These are phyloP conservation scores for Drosophila neocordata DNA, from an alignment of 1,140 invertebrate species.

Conservation along the genomic window DNA sequence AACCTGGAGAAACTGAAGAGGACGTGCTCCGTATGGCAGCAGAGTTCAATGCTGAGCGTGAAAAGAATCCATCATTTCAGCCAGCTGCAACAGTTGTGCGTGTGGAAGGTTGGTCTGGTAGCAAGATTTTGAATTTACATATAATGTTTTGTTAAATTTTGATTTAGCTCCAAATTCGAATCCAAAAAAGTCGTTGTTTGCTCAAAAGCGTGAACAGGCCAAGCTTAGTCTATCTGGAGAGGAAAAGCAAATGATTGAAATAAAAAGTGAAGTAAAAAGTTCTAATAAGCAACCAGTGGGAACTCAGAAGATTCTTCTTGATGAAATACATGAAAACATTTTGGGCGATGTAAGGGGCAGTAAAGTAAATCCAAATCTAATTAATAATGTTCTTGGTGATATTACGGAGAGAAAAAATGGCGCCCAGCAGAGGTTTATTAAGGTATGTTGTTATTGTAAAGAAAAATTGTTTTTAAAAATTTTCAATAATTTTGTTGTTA, in stretches of 20 bases:
- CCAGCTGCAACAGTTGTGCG: constrained; percentile 86
- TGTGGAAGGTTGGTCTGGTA: constrained; percentile 70
- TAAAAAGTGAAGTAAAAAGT: background rate
- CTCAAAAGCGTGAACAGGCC: constrained; percentile 57
- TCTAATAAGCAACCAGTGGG: background rate
- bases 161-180: constrained; percentile 22
- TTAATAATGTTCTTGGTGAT: constrained; percentile 84
- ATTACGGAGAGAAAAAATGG: constrained; percentile 84
- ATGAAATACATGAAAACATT: constrained; percentile 77
- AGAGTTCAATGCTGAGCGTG: constrained; percentile 85
- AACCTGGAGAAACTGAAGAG: constrained; percentile 86
- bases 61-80: constrained; percentile 83
- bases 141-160: background rate
- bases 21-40: constrained; percentile 88
- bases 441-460: background rate
- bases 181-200: constrained; percentile 70
- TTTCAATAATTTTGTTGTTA: background rate
- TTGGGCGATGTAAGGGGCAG: constrained; percentile 57
- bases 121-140: background rate
- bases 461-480: background rate
- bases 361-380: constrained; percentile 36
- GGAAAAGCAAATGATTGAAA: background rate
- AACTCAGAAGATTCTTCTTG: constrained; percentile 41
- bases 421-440: background rate
- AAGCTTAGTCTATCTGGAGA: constrained; percentile 46